Base-by-base conservation (phyloP, 2,888 invertebrate species). In the Aphelenchoides bicaudatus region DNA sequence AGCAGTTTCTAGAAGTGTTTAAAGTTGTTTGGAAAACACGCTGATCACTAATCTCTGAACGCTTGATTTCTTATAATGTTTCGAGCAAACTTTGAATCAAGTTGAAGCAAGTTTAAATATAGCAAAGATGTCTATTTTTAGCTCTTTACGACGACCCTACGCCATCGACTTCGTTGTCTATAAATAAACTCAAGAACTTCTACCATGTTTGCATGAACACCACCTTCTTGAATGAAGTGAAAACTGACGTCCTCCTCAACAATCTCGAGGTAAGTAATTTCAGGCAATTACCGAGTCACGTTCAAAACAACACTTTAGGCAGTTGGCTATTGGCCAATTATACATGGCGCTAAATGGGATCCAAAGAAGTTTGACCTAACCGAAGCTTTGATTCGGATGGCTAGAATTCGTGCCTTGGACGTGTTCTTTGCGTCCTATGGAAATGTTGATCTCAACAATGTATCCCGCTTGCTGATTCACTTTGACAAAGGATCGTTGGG, bases 161-260 rank as follows among this genome's bases (percentile, higher is more conserved):
- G 8, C 56, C 19, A n/a, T 23, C 16, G 16, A 58, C 54, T n/a
- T 58, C 58, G 23, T 37, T 23, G 25, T 46, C 58, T 19, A 59
- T 58, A 31, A 59, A 58, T 16, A 61, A 56, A 30, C 23, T 58
- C 25, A 59, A 59, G 34, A 2, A 10, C 13, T 46, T 58, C 55
- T 58, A 58, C 37, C 21, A 28, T 23, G 28, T 28, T 23, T 58
- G 58, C 47, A 43, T 58, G 58, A 59, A 58, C 27, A 59, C 58
- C 25, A 39, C 21, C 8, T 16, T 23, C 21, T 19, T 59, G n/a
- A 31, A 13, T 5, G 25, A n/a, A 2, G n/a, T 16, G 28, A 58
- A 58, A 29, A 58, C 28, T 21, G 31, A 31, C 13, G 52, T 38
- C 23, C 19, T 56, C 29, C 51, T 56, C 5, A 29, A 21, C 21